Percentiles rank a stretch among this genome's conserved stretches.
Evolutionary conservation across 2,888 invertebrate species (phyloP).

Genomic region (Scelioninae gen. 1): DNA sequence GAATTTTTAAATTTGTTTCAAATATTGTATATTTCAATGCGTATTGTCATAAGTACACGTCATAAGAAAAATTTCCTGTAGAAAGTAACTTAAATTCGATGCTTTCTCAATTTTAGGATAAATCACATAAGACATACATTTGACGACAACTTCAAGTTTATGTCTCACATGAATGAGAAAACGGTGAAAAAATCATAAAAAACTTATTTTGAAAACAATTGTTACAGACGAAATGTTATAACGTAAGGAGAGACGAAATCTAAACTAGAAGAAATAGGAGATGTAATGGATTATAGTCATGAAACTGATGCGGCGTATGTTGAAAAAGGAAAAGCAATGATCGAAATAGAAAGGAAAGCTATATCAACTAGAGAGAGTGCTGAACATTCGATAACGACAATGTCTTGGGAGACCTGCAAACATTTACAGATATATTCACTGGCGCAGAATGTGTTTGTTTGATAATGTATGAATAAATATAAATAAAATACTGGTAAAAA

Average conservation of each 20-base stretch:
- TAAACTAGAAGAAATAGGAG: constrained; percentile 9
- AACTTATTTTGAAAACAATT: not conserved
- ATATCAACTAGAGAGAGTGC: constrained; percentile 11
- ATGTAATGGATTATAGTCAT: constrained; percentile 11
- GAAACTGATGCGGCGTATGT: constrained; percentile 14
- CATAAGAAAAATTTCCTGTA: too few species aligned
- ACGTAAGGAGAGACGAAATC: not conserved
- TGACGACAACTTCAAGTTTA: not conserved
- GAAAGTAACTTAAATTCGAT: not conserved
- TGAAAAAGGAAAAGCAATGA: constrained; percentile 9
- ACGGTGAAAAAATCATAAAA: not conserved
- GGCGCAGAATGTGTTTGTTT: not conserved
- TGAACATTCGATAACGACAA: constrained; percentile 15
- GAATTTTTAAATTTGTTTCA: too few species aligned
- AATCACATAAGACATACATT: constrained; percentile 5
- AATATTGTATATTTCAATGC: too few species aligned
- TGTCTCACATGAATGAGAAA: constrained; percentile 3
- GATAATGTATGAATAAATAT: not conserved
- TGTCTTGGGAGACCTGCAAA: constrained; percentile 11
- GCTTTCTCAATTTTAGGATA: not conserved
- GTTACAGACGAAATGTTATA: constrained; percentile 5
- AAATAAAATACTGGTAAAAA: not conserved
- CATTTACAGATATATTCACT: constrained; percentile 1
- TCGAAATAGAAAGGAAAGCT: constrained; percentile 13
- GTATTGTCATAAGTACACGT: too few species aligned